phyloP scores from a whole-genome alignment of 2,797 vertebrate genomes.

The Manis javanica region DNA sequence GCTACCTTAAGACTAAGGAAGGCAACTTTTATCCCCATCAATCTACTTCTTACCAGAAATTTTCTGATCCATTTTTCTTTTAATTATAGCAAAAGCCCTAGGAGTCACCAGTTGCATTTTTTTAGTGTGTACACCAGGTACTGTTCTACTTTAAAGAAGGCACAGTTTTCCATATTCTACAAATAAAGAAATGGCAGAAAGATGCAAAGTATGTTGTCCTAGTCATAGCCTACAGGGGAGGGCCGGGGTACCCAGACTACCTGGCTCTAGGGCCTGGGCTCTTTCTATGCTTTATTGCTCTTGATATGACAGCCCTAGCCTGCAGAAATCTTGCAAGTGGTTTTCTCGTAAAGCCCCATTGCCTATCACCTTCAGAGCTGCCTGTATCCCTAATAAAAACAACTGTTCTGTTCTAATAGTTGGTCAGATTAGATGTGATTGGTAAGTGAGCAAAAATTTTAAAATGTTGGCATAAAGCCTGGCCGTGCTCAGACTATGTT shows the following conservation, averaged over 20 bases:
- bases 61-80: background rate
- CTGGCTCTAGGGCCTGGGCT: background rate
- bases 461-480: background rate
- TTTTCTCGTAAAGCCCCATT: constrained; percentile 27
- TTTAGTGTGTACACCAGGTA: background rate
- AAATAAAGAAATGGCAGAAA: background rate
- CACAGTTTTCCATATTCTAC: background rate
- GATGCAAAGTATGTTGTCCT: background rate
- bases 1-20: background rate
- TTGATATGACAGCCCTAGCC: background rate
- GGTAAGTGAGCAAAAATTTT: background rate
- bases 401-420: background rate
- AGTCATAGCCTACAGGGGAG: background rate
- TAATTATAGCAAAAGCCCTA: background rate
- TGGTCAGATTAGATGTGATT: background rate
- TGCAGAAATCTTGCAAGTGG: background rate
- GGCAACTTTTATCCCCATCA: background rate
- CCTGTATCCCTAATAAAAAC: background rate
- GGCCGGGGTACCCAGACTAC: background rate
- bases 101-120: background rate
- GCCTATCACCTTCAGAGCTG: background rate
- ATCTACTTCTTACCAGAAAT: background rate
- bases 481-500: background rate
- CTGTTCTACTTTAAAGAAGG: background rate
- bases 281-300: background rate